Evolutionary conservation across 2,113 vertebrate species (phyloP), one percentile per base, ranked within the genome.

Genomic region (Zapornia atra): DNA sequence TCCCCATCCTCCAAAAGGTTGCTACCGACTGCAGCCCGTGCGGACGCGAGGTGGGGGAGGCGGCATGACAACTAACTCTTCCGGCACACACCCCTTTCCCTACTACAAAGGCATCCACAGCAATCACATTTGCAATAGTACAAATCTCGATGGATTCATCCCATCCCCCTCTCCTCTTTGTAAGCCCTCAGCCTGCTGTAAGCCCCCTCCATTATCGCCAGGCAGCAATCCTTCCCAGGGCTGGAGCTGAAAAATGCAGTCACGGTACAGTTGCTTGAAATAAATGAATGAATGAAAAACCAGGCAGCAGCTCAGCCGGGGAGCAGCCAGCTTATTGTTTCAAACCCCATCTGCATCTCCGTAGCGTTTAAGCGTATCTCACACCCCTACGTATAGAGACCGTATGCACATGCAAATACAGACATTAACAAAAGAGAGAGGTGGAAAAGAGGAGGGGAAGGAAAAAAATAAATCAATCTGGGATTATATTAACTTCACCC

Each of bases 41-140:
- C 14, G 10, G 71, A 31, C 46, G 76, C n/a, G 8, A 54, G 95
- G 97, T 80, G 96, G 97, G 98, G 98, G 97, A 98, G 98, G 98
- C 73, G 86, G 97, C 96, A 97, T 82, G 91, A 88, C 97, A 98
- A 97, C 98, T 97, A 98, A 98, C 97, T 98, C 98, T 97, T 92
- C 97, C 95, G 90, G 98, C 97, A 98, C 98, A 98, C 98, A 98
- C 98, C 98, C 98, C 98, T 98, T 97, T 98, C 87, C 96, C 98
- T 98, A 98, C 98, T 98, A 98, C 98, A 98, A 98, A 98, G 98
- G 97, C 98, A 98, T 97, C 98, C 94, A 82, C 97, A 97, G 98
- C 97, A 97, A 97, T 98, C 98, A 97, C 98, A 98, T 98, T 98
- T 97, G 97, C 98, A 97, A 97, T 97, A 98, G 98, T 98, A 98